Evolutionary conservation across 2,888 invertebrate genomes (phyloP), one percentile per base, ranked within the genome.

Genomic region (Notodonta ziczac): DNA sequence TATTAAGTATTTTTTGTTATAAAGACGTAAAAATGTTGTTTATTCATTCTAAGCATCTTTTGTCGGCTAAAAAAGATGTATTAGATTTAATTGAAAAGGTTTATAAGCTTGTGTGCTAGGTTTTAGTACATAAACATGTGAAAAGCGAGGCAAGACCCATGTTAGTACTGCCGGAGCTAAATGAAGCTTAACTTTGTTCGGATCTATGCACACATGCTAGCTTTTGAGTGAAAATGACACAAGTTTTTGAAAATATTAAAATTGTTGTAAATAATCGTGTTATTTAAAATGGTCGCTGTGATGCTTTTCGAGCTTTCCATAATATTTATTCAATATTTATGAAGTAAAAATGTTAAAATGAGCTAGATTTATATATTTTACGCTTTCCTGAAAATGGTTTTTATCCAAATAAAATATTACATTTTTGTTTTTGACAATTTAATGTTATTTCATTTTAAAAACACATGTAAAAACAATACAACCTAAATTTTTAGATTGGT

Each of bases 361-460:
- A 65, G 80, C 82, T 83, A 83, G 76, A 73, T 72, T 70, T 76
- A 79, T 77, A 76, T 83, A 83, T 80, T 82, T 60, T 76, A 82
- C 77, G 84, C 87, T 83, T 81, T 81, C 77, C 78, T 76, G 74
- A 76, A 66, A 76, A 67, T 74, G 70, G 63, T 76, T 78, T 77
- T 79, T 80, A 79, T 80, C 83, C 74, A 78, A 89, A 86, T 89
- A 88, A 89, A 89, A 81, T 81, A 86, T 82, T 78, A 63, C 65
- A 64, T 80, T 80, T 80, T 78, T 82, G 83, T 82, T 81, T 81
- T 75, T 80, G 60, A 77, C 64, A 71, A 65, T 39, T 48, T 69
- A 65, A 51, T 70, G 60, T 62, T 66, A 57, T 73, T 72, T 78
- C 50, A 54, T 54, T 54, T 50, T 40, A 39, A 4, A 5, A 13